Conservation (phyloP, 2,888 invertebrate genomes). For the Leptinotarsa peninsularis region DNA sequence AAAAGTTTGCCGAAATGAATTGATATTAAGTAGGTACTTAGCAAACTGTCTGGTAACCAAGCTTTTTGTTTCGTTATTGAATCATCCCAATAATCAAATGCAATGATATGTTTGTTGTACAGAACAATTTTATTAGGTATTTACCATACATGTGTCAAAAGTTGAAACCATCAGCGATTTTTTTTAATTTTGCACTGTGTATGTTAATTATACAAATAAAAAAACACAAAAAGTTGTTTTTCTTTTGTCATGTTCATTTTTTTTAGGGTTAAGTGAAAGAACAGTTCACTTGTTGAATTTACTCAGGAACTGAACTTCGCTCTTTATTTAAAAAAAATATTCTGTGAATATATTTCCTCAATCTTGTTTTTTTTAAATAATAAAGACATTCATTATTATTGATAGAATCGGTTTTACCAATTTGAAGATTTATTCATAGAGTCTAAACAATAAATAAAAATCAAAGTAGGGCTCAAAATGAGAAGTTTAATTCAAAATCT, state of each 20-base stretch:
- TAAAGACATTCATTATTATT: no score
- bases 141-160: conserved; percentile 43
- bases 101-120: conserved; percentile 31
- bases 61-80: conserved; percentile 34
- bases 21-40: conserved; percentile 41
- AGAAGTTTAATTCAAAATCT: no score
- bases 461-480: no score
- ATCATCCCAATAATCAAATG: conserved; percentile 27
- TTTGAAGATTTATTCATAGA: no score
- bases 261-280: not conserved
- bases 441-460: no score
- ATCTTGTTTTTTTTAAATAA: no score
- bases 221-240: conserved; percentile 31
- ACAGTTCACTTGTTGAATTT: not conserved
- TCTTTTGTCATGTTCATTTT: not conserved
- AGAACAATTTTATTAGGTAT: conserved; percentile 30
- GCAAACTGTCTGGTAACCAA: conserved; percentile 33
- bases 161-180: conserved; percentile 26
- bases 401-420: no score
- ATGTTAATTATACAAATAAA: conserved; percentile 48
- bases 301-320: no score
- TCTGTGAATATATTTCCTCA: no score
- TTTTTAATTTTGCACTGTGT: conserved; percentile 46
- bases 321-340: no score
- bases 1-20: conserved; percentile 36